Evolutionary conservation across 2,888 invertebrate genomes (phyloP), one percentile per base, ranked within the genome.

Genomic region (Exocentrus adspersus): DNA sequence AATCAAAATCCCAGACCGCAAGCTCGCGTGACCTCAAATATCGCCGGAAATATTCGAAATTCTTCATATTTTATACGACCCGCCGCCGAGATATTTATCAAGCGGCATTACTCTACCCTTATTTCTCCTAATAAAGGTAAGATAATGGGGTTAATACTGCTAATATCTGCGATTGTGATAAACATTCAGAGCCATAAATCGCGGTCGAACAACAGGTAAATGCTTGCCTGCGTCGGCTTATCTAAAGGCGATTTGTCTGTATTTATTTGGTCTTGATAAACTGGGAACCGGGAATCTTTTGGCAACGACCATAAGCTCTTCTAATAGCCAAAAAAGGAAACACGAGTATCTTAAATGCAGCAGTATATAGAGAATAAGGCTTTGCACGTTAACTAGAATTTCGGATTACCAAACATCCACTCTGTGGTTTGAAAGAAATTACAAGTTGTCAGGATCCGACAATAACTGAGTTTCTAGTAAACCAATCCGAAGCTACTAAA

Each of bases 101-200:
- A 67, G 59, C 62, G 62, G 68, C 62, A 70, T 71, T 71, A 73
- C 52, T 54, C 54, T 48, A 41, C 42, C 48, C 64, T 62, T 62
- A 64, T 67, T 67, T 66, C 68, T 65, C 62, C 57, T 67, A 69
- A 70, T 70, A 68, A 71, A 65, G 64, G 68, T 62, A 63, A 65
- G 67, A 67, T 72, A 69, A 70, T 69, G 64, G 67, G 72, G 70
- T 71, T 70, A 72, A 72, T 72, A 66, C 63, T 68, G 53, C 51
- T 67, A 61, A 67, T 67, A 64, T 64, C 64, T 62, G 60, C 57
- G 64, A 67, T 62, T 67, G 61, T 58, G 62, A 37, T 54, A 57
- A 42, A 50, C 59, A 41, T 52, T 62, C 51, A 45, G 37, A 54
- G 2, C 41, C 24, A 57, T 59, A 54, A 62, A 46, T 65, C 56